These are phyloP conservation scores for Euplagia quadripunctaria DNA, from an alignment of 2,888 invertebrate genomes.

Conservation along the genomic window DNA sequence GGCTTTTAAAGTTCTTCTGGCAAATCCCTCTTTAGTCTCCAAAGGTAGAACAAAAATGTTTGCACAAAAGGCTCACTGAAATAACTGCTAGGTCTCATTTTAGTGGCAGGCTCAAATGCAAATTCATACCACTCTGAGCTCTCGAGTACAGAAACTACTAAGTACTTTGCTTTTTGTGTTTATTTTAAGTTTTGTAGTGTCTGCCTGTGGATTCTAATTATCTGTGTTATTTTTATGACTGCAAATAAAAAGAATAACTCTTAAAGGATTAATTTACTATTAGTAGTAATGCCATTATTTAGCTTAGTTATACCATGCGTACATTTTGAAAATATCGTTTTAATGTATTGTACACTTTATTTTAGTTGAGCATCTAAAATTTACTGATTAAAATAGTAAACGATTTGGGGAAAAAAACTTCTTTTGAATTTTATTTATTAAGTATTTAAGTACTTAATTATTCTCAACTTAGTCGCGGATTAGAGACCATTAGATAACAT, in stretches of 20 bases:
- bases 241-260: not conserved
- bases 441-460: too few species aligned
- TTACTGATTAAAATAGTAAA: not conserved
- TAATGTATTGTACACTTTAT: too few species aligned
- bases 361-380: too few species aligned
- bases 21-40: not conserved
- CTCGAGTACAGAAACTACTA: not conserved
- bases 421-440: not conserved
- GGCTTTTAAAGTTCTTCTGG: not conserved
- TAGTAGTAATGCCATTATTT: too few species aligned
- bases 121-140: conserved; percentile 13
- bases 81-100: conserved; percentile 10
- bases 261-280: not conserved
- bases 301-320: too few species aligned
- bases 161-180: not conserved
- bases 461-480: not conserved
- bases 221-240: not conserved
- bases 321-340: too few species aligned
- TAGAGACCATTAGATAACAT: not conserved
- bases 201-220: not conserved
- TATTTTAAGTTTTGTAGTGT: not conserved
- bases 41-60: not conserved
- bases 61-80: not conserved
- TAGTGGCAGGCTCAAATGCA: not conserved
- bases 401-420: too few species aligned